Percentiles rank a stretch among this genome's conserved stretches.
These are phyloP conservation scores for Conus betulinus DNA, from an alignment of 1,140 invertebrate genomes.

Conservation along the genomic window DNA sequence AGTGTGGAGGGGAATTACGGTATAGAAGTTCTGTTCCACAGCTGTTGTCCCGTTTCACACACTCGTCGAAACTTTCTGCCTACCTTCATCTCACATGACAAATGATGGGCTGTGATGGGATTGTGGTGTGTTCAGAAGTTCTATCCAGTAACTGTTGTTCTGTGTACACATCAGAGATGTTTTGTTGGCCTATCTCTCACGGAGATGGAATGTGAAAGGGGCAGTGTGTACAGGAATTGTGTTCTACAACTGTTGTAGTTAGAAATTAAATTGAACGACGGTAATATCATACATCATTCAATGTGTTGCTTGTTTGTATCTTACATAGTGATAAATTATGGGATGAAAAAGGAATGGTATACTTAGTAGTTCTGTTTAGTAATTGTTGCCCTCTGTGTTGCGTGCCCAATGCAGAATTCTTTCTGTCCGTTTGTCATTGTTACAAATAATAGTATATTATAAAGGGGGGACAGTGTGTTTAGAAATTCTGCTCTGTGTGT, in stretches of 20 bases:
- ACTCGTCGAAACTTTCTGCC: neutral
- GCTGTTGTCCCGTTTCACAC: conserved; percentile 42
- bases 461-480: too few relatives aligned
- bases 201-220: neutral
- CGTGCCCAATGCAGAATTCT: too few relatives aligned
- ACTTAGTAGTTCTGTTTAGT: neutral
- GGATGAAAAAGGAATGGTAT: too few relatives aligned
- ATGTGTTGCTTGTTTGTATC: neutral
- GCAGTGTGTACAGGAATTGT: neutral
- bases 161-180: too few relatives aligned
- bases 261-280: neutral
- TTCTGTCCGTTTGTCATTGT: too few relatives aligned
- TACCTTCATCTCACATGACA: neutral
- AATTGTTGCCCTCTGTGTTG: neutral
- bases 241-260: neutral
- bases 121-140: neutral
- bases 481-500: too few relatives aligned
- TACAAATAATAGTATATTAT: too few relatives aligned
- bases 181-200: neutral
- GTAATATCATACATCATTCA: neutral
- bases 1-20: too few relatives aligned
- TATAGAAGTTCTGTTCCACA: neutral
- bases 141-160: neutral
- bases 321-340: neutral
- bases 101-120: neutral